Evolutionary conservation across 2,797 vertebrate genomes (phyloP).

Genomic region (Dendrocincla tyrannina): DNA sequence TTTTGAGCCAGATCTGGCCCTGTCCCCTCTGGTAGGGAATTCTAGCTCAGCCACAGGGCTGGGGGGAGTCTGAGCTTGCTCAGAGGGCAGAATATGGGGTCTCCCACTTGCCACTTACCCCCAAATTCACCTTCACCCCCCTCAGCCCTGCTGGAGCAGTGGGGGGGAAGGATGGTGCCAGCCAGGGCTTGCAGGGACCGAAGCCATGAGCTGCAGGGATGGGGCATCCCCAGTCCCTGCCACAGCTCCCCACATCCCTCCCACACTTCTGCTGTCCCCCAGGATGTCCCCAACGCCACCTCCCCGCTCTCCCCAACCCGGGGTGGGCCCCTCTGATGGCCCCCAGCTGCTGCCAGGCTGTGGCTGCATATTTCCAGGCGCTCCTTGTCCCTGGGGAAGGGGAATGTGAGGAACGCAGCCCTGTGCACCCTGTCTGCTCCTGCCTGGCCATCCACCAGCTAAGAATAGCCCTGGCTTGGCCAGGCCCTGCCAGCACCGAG

Average conservation of each 20-base stretch:
- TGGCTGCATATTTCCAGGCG: slow-evolving; percentile 1
- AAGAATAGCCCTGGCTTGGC: slow-evolving; percentile 55
- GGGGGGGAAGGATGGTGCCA: neutral
- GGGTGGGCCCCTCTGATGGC: neutral
- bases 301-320: neutral
- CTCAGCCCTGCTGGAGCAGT: neutral
- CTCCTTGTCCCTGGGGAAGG: slow-evolving; percentile 51
- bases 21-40: neutral
- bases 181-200: rapidly evolving
- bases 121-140: neutral
- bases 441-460: neutral
- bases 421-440: slow-evolving; percentile 38
- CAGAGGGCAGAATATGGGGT: rapidly evolving
- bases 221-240: neutral
- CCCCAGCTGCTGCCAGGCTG: slow-evolving; percentile 24
- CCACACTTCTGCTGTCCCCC: neutral
- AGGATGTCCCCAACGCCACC: rapidly evolving
- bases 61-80: neutral
- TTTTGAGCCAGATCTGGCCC: neutral
- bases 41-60: neutral
- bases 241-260: neutral
- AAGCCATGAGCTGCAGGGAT: neutral
- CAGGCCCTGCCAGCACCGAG: neutral
- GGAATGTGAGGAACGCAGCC: slow-evolving; percentile 65
- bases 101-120: neutral